These are phyloP conservation scores for Laupala kohalensis DNA, from an alignment of 1,140 invertebrate genomes.

Conservation along the genomic window DNA sequence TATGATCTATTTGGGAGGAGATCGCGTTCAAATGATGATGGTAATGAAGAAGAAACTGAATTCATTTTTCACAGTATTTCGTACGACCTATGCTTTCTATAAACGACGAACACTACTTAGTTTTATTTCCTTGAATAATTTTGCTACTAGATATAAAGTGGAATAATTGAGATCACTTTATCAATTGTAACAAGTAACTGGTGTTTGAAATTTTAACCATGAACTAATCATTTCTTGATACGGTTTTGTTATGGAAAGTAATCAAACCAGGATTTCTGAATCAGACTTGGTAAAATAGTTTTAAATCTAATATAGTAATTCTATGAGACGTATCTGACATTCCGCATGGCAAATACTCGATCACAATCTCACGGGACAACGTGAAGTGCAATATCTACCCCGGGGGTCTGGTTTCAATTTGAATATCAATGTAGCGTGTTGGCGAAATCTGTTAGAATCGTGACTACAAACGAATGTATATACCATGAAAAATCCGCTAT, in stretches of 20 bases:
- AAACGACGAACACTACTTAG: too few species aligned
- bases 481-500: neutral
- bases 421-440: neutral
- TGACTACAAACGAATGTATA: neutral
- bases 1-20: too few species aligned
- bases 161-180: too few species aligned
- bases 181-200: too few species aligned
- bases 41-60: too few species aligned
- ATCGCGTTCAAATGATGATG: too few species aligned
- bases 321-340: neutral
- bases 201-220: too few species aligned
- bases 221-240: too few species aligned
- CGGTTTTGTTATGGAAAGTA: neutral
- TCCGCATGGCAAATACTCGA: neutral
- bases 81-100: too few species aligned
- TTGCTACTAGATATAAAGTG: too few species aligned
- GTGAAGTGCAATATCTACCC: neutral
- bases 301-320: neutral
- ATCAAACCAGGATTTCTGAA: neutral
- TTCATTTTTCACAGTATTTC: too few species aligned
- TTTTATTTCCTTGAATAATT: too few species aligned
- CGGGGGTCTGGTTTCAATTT: neutral
- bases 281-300: neutral
- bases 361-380: neutral
- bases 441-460: neutral